Evolutionary conservation across 1,140 invertebrate species (phyloP).

Genomic region (Euura lappo): DNA sequence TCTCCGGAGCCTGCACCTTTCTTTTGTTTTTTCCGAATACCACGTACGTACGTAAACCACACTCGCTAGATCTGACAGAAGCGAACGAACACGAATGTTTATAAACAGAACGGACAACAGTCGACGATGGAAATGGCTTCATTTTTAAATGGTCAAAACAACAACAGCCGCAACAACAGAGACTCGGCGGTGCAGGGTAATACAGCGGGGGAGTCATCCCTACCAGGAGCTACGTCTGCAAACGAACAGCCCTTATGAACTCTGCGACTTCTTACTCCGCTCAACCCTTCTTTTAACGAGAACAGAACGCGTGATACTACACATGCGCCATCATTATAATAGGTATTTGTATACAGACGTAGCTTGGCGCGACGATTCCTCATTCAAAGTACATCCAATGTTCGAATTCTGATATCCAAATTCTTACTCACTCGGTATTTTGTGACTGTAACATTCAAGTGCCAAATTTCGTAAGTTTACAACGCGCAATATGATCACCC

Average conservation of each 20-base stretch:
- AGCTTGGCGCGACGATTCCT: no score
- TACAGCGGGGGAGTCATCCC: slow-evolving; percentile 9
- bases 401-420: no score
- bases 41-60: slow-evolving; percentile 58
- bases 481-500: no score
- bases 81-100: slow-evolving; percentile 61
- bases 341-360: no score
- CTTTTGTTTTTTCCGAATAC: slow-evolving; percentile 52
- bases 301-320: no score
- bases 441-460: no score
- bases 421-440: no score
- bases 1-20: slow-evolving; percentile 43
- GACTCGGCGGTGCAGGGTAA: slow-evolving; percentile 31
- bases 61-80: slow-evolving; percentile 60
- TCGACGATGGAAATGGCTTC: slow-evolving; percentile 66
- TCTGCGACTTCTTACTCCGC: not conserved
- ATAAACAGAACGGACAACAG: slow-evolving; percentile 60
- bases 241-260: slow-evolving; percentile 9
- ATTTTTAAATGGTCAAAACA: slow-evolving; percentile 66
- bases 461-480: no score
- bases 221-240: not conserved
- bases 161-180: slow-evolving; percentile 54
- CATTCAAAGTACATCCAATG: no score
- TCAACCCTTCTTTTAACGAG: no score
- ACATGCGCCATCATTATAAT: no score